Base-by-base conservation (phyloP, 2,888 invertebrate species). In the Hyppa rectilinea region DNA sequence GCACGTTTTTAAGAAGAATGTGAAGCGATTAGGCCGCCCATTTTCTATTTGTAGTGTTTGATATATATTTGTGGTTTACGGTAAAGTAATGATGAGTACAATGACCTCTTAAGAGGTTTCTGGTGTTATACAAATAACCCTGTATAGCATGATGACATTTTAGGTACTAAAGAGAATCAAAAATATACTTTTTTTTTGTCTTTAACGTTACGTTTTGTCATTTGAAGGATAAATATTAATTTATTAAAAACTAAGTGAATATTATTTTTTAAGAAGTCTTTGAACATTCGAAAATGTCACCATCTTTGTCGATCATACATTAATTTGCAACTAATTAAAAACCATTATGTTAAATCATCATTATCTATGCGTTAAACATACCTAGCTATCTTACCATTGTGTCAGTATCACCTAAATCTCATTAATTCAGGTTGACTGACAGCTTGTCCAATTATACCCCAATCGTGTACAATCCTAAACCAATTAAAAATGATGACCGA, bases 381-480 rank as follows among this genome's bases (percentile, higher is more conserved):
- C 4, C 12, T 36, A 20, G 31, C n/a, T 72, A 34, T 59, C 40
- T 77, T 77, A 31, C 59, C 12, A 36, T 43, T 64, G 60, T 66
- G 56, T 75, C 61, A 70, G 74, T 76, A 63, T 60, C 47, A 80
- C 61, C 78, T 77, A 81, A 80, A 84, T 84, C 81, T 85, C 85
- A 83, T 88, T 78, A 88, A 87, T 82, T 78, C 75, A 78, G 78
- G 82, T 78, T 77, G 78, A 83, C 80, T 85, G 88, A 87, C 87
- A 87, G 81, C 82, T 78, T 81, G 82, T 86, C 87, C 88, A 90
- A 90, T 91, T 90, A 88, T 84, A 85, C 80, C 82, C 75, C 83
- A 85, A 81, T 87, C 80, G 69, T 59, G 86, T 86, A 72, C 52
- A 56, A 78, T 85, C 83, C 85, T 85, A 85, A 85, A 88, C 85